Base-by-base conservation (phyloP, 2,888 invertebrate genomes). In the Himalopsyche anomala region DNA sequence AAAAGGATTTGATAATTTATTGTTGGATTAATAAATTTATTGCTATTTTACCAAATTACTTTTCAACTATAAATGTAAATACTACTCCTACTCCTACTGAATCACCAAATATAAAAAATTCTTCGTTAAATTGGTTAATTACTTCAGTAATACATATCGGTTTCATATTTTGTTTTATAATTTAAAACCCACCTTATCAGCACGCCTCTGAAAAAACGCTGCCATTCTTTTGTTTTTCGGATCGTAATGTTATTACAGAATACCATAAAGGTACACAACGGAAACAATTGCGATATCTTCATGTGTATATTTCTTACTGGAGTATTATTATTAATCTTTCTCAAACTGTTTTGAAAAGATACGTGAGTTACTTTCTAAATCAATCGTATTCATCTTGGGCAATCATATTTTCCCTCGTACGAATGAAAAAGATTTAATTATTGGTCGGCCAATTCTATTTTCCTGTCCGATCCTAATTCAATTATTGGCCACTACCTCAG, bases 391-490 rank as follows among this genome's bases (percentile, higher is more conserved):
- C 55, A 54, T 82, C 51, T 55, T 55, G 51, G 80, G 28, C 82
- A 85, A 85, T 85, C 83, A 85, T 85, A 85, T 85, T 85, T 84
- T 28, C 55, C 56, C 56, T 51, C 62, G 19, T 83, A 12, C 38
- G 79, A 38, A 80, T 83, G 86, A 55, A 86, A 86, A 86, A 86
- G 86, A 86, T 86, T 86, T 84, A 86, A 86, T 86, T 84, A 86
- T 81, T 74, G 74, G 79, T 3, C 40, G 83, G 55, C 86, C 42
- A 81, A 86, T 82, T 83, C 81, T 81, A 84, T 84, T 84, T 74
- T 83, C 74, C 81, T 86, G 81, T 54, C 83, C 83, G 69, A 83
- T 86, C 80, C 83, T 86, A 69, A 83, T 86, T 86, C 69, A 86
- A 86, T 86, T 86, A 86, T 83, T 83, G 51, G 82, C 82, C 45